Conservation (phyloP, 2,113 vertebrate species). For the Carlito syrichta region DNA sequence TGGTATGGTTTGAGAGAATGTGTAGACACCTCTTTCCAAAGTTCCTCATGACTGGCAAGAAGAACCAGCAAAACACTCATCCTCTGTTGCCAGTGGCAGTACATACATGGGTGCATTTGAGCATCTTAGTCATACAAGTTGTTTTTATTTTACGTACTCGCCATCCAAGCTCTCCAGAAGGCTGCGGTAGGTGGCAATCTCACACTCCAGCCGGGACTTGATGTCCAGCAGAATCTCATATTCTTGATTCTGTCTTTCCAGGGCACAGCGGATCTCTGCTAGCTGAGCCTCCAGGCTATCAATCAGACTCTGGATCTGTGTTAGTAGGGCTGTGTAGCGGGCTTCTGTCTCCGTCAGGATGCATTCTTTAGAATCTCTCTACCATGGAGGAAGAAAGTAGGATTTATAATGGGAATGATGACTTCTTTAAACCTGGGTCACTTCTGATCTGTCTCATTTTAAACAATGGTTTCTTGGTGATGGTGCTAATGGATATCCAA, state of each 20-base stretch:
- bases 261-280: slow-evolving; percentile 77
- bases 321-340: slow-evolving; percentile 79
- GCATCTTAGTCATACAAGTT: neutral
- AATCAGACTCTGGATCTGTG: slow-evolving; percentile 81
- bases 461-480: neutral
- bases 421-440: neutral
- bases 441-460: neutral
- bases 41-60: neutral
- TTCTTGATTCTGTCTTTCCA: slow-evolving; percentile 82
- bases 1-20: neutral
- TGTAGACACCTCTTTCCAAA: rapidly evolving
- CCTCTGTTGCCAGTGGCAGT: neutral
- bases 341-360: slow-evolving; percentile 83
- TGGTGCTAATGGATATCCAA: neutral
- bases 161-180: slow-evolving; percentile 68
- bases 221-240: slow-evolving; percentile 80
- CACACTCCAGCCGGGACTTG: slow-evolving; percentile 73
- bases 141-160: slow-evolving; percentile 59
- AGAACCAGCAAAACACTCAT: neutral
- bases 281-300: slow-evolving; percentile 81
- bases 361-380: slow-evolving; percentile 87
- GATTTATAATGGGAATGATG: neutral
- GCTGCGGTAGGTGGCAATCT: slow-evolving; percentile 74
- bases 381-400: neutral
- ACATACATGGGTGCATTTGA: too few relatives aligned